Base-by-base conservation (phyloP, 2,113 vertebrate species). In the Antennarius striatus region DNA sequence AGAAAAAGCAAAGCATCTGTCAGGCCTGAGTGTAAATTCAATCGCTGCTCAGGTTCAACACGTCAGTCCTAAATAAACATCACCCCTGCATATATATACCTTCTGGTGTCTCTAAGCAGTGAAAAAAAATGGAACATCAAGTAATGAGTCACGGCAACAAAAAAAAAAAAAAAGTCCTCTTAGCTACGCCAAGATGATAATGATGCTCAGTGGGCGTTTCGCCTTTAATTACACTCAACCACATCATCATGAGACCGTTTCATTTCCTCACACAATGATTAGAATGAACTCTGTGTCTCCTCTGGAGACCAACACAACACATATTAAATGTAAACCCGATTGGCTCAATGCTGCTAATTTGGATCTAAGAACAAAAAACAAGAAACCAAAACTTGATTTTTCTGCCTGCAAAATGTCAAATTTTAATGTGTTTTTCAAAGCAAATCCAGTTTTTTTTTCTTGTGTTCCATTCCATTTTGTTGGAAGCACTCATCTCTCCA, bases 161-260 rank as follows among this genome's bases (percentile, higher is more conserved):
- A 22, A 22, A 1, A 22, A 22, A 22, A 22, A 22, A 22, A 1
- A 11, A 5, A 36, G 43, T 50, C 30, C 36, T 36, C 40, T 22
- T 0, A 51, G 32, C 32, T 36, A 7, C 32, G 7, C 32, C 32
- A 14, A 12, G 45, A 17, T 30, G 49, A 62, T 58, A 40, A 57
- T 51, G 56, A 73, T 45, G 61, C 15, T 57, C 13, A 47, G 39
- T 62, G 63, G 43, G 45, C 61, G 64, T 52, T 81, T 49, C 42
- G 29, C 39, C 49, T 60, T 57, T 13, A 54, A 69, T 68, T 58
- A 57, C 16, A 57, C 14, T 12, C 42, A 36, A 74, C 64, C 39
- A 17, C 65, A 50, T 45, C 60, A 58, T 62, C 22, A 17, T 58
- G 46, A 36, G 62, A 62, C 56, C 69, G 65, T 62, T 61, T 6